A percentile compares a stretch with the other conserved stretches of the same genome.
Evolutionary conservation across 2,113 vertebrate genomes (phyloP).

Genomic region (Heterocephalus glaber): DNA sequence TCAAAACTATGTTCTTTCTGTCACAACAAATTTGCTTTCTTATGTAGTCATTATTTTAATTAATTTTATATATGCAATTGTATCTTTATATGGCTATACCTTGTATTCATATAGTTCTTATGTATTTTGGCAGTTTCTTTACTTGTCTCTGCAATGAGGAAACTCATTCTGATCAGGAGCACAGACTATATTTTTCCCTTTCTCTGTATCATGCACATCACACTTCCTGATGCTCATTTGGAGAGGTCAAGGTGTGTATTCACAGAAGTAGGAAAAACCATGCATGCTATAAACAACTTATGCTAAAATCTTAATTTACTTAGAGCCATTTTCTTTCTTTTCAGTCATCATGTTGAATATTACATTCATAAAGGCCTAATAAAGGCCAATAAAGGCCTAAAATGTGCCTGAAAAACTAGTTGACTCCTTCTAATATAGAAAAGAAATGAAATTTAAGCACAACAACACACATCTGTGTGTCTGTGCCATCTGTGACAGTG

Average conservation of each 20-base stretch:
- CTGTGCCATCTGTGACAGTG: neutral
- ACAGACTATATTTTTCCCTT: neutral
- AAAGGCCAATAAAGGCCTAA: neutral
- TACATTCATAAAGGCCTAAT: neutral
- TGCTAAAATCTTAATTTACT: neutral
- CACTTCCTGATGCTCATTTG: neutral
- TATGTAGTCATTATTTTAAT: conserved; percentile 27
- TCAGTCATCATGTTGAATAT: neutral
- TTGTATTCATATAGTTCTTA: neutral
- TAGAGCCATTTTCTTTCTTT: neutral
- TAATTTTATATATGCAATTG: neutral
- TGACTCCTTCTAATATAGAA: neutral
- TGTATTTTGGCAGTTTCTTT: conserved; percentile 14
- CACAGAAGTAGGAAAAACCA: neutral
- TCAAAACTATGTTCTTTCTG: neutral
- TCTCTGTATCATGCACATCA: neutral
- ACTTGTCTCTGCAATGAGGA: neutral
- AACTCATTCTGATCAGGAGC: neutral
- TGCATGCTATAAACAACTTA: neutral
- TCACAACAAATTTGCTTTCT: neutral
- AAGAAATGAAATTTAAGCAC: conserved; percentile 35
- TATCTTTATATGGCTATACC: neutral
- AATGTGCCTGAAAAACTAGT: neutral
- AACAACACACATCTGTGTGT: neutral
- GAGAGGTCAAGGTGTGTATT: neutral